These are phyloP conservation scores for Eolophus roseicapilla DNA, from an alignment of 2,113 vertebrate genomes.

Conservation along the genomic window DNA sequence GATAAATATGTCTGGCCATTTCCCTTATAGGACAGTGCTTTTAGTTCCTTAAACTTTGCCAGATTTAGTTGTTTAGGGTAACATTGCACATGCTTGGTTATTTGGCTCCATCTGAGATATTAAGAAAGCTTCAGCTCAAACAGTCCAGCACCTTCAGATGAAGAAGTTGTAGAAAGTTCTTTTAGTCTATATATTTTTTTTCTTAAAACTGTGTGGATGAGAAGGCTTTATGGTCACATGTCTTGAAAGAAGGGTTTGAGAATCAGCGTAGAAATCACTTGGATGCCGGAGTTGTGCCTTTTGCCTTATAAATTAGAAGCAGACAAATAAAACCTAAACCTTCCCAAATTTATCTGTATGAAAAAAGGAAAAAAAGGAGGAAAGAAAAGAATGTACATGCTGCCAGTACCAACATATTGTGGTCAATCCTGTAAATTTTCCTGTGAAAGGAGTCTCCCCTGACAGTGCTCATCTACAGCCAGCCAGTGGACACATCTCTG, in stretches of 20 bases:
- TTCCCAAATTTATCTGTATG: not conserved
- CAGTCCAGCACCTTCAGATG: not conserved
- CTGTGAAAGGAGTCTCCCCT: not conserved
- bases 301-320: not conserved
- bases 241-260: not conserved
- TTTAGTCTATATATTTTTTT: not conserved
- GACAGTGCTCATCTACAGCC: not conserved
- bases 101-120: not conserved
- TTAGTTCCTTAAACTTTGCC: not conserved
- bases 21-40: not conserved
- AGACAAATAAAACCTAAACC: not conserved
- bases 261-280: not conserved
- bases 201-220: not conserved
- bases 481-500: not conserved
- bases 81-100: not conserved
- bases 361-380: rapidly evolving
- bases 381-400: rapidly evolving
- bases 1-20: not conserved
- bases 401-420: not conserved
- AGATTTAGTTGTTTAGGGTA: not conserved
- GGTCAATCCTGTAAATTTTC: not conserved
- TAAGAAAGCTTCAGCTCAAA: not conserved
- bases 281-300: not conserved
- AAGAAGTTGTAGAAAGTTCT: not conserved
- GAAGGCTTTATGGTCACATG: not conserved